phyloP scores from a whole-genome alignment of 2,797 vertebrate species.

The Pipistrellus pipistrellus region DNA sequence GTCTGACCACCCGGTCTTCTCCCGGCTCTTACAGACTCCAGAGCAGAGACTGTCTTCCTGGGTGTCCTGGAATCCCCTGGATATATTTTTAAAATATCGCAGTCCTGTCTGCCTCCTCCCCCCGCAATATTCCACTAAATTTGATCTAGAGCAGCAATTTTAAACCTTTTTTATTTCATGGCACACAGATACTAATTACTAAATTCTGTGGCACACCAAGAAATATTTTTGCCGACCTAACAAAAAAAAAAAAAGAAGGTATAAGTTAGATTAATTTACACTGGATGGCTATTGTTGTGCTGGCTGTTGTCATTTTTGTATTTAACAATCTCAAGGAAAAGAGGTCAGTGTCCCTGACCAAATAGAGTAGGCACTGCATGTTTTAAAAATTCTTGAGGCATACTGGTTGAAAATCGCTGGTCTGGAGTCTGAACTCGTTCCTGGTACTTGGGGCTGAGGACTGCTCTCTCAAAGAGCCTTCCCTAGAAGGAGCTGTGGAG shows the following conservation, averaged over 20 bases:
- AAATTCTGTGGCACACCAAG: neutral
- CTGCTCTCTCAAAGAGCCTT: neutral
- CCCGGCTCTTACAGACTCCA: neutral
- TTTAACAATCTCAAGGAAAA: neutral
- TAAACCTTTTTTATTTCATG: neutral
- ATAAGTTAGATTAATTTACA: neutral
- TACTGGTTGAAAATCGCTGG: neutral
- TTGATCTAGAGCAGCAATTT: neutral
- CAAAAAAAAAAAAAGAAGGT: neutral
- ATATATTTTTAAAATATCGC: neutral
- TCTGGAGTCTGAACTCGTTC: neutral
- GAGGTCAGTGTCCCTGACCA: neutral
- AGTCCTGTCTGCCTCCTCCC: neutral
- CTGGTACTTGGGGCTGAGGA: neutral
- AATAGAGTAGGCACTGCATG: neutral
- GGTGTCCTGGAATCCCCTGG: neutral
- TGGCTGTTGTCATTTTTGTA: neutral
- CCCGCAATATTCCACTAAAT: neutral
- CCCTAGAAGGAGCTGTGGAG: neutral
- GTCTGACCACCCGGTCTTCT: neutral
- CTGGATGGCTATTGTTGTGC: neutral
- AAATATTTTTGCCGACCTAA: neutral
- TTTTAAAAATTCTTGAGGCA: neutral
- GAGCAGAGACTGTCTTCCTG: neutral
- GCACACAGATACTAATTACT: neutral